These are phyloP conservation scores for Lydus trimaculatus DNA, from an alignment of 2,888 invertebrate species.

Conservation along the genomic window DNA sequence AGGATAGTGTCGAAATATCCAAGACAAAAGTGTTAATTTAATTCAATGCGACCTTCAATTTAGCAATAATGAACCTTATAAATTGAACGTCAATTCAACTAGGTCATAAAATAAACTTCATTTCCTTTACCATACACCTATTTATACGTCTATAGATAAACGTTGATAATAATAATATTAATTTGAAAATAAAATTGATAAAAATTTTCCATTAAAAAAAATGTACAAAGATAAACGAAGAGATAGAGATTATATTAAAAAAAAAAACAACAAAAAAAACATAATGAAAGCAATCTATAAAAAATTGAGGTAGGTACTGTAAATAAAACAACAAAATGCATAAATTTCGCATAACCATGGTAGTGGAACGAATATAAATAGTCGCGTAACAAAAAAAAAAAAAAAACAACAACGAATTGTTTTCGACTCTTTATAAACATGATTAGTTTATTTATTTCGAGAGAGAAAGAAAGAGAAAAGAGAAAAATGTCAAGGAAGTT, in stretches of 20 bases:
- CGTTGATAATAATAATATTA: background rate
- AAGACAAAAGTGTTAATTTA: background rate
- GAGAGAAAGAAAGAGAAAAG: background rate
- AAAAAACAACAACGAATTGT: background rate
- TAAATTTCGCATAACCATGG: background rate
- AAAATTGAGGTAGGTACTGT: background rate
- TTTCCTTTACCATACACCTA: background rate
- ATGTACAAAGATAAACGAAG: background rate
- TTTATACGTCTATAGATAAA: background rate
- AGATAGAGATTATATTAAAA: background rate
- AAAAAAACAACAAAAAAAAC: background rate
- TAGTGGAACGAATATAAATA: background rate
- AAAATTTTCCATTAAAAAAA: background rate
- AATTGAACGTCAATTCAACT: background rate
- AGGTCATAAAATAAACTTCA: background rate
- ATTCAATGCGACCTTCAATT: constrained; percentile 1
- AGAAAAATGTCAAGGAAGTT: background rate
- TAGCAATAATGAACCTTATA: constrained; percentile 5
- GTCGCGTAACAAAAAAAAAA: background rate
- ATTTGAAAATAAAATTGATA: background rate
- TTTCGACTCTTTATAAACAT: background rate
- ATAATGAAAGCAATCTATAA: background rate
- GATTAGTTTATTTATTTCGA: background rate
- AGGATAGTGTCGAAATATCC: background rate
- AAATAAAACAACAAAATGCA: background rate